A percentile compares a stretch with the other conserved stretches of the same genome.
Evolutionary conservation across 2,797 vertebrate genomes (phyloP).

Genomic region (Masticophis lateralis): DNA sequence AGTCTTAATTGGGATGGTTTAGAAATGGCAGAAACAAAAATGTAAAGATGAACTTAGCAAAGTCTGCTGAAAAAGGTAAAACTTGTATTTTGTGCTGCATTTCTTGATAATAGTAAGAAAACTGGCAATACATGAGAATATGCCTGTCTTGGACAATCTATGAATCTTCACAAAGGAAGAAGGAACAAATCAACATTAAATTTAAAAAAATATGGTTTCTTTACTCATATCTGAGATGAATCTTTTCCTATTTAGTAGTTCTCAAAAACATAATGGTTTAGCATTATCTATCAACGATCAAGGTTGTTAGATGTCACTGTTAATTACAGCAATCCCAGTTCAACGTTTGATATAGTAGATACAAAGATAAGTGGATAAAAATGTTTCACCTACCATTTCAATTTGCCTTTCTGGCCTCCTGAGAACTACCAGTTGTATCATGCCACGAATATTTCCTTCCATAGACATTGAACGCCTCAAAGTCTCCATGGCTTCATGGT

Average conservation of each 20-base stretch:
- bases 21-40: not conserved
- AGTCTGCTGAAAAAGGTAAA: not conserved
- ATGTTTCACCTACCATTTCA: constrained; percentile 59
- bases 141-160: not conserved
- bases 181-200: not conserved
- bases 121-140: not conserved
- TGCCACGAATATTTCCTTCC: constrained; percentile 91
- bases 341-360: not conserved
- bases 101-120: not conserved
- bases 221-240: too few species aligned
- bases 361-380: not conserved
- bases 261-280: not conserved
- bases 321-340: not conserved
- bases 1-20: not conserved
- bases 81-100: not conserved
- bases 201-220: not conserved
- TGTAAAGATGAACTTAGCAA: not conserved
- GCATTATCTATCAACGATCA: not conserved
- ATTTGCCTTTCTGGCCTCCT: constrained; percentile 69
- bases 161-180: not conserved
- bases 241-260: not conserved
- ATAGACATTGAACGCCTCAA: constrained; percentile 95
- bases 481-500: constrained; percentile 95
- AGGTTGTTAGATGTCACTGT: not conserved
- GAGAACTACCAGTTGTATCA: constrained; percentile 90